Percentiles rank a stretch among this genome's conserved stretches.
Conservation (phyloP, 2,888 invertebrate species). For the Barypeithes pellucidus region DNA sequence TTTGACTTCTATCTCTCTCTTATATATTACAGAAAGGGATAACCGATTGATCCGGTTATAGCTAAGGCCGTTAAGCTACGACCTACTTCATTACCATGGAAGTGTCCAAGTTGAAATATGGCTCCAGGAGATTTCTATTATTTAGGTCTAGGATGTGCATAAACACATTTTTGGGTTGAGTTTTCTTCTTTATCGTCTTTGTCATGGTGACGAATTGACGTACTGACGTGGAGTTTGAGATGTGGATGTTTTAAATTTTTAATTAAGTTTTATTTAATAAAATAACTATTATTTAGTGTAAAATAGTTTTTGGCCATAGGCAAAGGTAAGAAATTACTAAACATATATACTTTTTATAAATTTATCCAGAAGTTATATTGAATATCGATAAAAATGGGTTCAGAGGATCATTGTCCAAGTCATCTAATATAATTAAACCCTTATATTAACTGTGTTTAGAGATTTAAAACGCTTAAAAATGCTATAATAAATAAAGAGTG, state of each 20-base stretch:
- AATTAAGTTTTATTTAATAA: constrained; percentile 4
- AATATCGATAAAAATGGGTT: background rate
- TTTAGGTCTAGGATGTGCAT: background rate
- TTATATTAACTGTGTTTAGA: background rate
- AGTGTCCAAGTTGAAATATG: background rate
- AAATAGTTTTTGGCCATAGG: constrained; percentile 12
- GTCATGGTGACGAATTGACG: constrained; percentile 29
- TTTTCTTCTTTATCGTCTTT: constrained; percentile 24
- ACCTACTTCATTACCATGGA: background rate
- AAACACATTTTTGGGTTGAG: background rate
- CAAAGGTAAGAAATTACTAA: constrained; percentile 18
- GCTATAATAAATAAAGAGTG: background rate
- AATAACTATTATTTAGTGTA: constrained; percentile 4
- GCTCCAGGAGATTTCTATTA: background rate
- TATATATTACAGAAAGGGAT: too few relatives aligned
- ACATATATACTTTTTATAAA: background rate
- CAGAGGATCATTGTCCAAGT: background rate
- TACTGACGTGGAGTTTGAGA: constrained; percentile 54
- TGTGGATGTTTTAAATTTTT: constrained; percentile 48
- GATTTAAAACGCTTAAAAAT: background rate
- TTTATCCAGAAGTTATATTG: background rate
- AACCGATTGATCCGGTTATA: too few relatives aligned
- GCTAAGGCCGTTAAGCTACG: too few relatives aligned
- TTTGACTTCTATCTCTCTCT: too few relatives aligned
- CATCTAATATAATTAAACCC: constrained; percentile 1